These are phyloP conservation scores for Gallinago nigripennis DNA, from an alignment of 2,797 vertebrate genomes.

Conservation along the genomic window DNA sequence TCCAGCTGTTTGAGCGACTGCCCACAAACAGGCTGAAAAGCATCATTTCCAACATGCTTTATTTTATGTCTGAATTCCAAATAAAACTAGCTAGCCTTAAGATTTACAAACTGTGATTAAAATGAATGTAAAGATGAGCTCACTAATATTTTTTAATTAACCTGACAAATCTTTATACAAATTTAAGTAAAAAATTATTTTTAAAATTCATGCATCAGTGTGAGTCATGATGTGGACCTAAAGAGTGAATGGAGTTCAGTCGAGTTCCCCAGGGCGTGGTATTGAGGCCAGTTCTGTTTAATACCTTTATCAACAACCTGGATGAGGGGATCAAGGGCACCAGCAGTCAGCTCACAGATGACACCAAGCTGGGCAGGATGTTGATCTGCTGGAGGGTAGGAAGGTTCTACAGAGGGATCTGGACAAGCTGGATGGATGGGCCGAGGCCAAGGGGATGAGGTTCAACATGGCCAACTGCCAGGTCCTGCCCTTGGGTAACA, in stretches of 20 bases:
- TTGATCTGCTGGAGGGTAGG: background rate
- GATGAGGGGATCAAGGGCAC: background rate
- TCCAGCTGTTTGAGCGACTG: background rate
- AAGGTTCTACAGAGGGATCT: background rate
- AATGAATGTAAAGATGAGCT: background rate
- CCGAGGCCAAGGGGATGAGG: accelerated
- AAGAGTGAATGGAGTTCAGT: background rate
- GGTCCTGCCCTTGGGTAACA: background rate
- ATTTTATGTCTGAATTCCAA: background rate
- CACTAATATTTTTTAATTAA: background rate
- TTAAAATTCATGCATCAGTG: background rate
- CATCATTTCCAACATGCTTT: background rate
- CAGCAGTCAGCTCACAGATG: too few relatives aligned
- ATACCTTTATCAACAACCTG: background rate
- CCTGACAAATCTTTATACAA: background rate
- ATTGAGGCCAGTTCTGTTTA: background rate
- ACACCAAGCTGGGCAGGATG: background rate
- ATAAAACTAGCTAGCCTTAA: background rate
- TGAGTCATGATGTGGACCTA: background rate
- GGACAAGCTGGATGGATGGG: background rate
- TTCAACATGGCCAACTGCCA: accelerated
- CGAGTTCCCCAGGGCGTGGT: background rate
- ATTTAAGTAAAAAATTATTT: background rate
- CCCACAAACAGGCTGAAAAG: background rate
- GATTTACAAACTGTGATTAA: background rate